Percentiles rank a stretch among this genome's conserved stretches.
Conservation (phyloP, 2,888 invertebrate species). For the Cheilosia soror region DNA sequence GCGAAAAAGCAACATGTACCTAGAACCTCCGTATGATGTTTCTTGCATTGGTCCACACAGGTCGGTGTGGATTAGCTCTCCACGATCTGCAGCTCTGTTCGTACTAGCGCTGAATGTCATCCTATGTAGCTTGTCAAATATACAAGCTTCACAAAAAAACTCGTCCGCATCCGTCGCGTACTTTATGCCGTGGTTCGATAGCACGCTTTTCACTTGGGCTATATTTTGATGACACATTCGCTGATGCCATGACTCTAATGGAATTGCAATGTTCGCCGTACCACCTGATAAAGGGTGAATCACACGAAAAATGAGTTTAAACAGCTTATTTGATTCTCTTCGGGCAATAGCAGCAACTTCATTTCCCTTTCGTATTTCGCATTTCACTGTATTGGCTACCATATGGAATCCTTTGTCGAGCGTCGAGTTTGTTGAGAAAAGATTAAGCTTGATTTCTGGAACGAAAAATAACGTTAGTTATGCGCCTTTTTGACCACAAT, state of each 20-base stretch:
- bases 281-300: not conserved
- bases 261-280: not conserved
- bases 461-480: constrained; percentile 71
- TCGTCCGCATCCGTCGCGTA: constrained; percentile 33
- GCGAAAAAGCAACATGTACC: constrained; percentile 71
- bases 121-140: constrained; percentile 37
- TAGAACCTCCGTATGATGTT: constrained; percentile 68
- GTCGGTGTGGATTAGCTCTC: constrained; percentile 76
- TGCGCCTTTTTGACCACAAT: constrained; percentile 56
- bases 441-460: constrained; percentile 67
- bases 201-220: constrained; percentile 66
- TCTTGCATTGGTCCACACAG: constrained; percentile 76
- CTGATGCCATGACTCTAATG: constrained; percentile 76
- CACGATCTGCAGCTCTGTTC: constrained; percentile 51
- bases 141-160: constrained; percentile 74
- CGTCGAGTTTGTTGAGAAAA: constrained; percentile 69
- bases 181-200: constrained; percentile 59
- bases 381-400: constrained; percentile 5
- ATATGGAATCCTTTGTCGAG: constrained; percentile 64
- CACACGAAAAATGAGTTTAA: constrained; percentile 14
- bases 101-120: constrained; percentile 52
- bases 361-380: not conserved
- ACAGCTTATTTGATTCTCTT: constrained; percentile 17
- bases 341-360: not conserved
- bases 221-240: constrained; percentile 75